phyloP scores from a whole-genome alignment of 2,113 vertebrate genomes.

The Megaleporinus macrocephalus region DNA sequence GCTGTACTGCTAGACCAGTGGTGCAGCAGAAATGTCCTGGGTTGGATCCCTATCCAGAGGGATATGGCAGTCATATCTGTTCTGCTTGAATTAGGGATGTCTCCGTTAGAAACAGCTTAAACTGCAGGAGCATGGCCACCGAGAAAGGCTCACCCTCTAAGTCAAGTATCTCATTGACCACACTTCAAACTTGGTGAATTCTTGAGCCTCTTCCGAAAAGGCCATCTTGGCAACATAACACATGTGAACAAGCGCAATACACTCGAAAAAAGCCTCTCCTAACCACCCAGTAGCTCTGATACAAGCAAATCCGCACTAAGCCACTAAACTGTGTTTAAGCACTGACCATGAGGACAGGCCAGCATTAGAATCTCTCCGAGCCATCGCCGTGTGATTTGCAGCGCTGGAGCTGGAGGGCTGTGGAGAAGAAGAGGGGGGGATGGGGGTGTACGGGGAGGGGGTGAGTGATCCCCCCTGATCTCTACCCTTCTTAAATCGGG shows the following conservation, averaged over 20 bases:
- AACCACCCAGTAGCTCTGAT: slow-evolving; percentile 70
- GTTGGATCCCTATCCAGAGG: slow-evolving; percentile 8
- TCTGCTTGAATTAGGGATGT: slow-evolving; percentile 42
- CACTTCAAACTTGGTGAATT: slow-evolving; percentile 51
- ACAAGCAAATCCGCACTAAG: slow-evolving; percentile 82
- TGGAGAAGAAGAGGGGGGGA: slow-evolving; percentile 6
- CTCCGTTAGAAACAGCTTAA: slow-evolving; percentile 41
- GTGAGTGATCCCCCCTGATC: slow-evolving; percentile 78
- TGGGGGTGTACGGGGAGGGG: slow-evolving; percentile 53
- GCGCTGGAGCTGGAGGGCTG: slow-evolving; percentile 32
- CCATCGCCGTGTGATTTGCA: slow-evolving; percentile 61
- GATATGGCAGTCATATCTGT: slow-evolving; percentile 35
- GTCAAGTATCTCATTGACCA: slow-evolving; percentile 48
- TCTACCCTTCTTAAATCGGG: slow-evolving; percentile 77
- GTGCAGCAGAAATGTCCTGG: slow-evolving; percentile 1
- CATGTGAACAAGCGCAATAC: slow-evolving; percentile 62
- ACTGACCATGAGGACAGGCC: slow-evolving; percentile 76
- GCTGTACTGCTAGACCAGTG: slow-evolving; percentile 1
- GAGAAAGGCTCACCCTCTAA: slow-evolving; percentile 39
- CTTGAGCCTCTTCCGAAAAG: slow-evolving; percentile 65
- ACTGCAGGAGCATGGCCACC: slow-evolving; percentile 30
- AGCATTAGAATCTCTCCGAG: slow-evolving; percentile 80
- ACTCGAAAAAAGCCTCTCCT: slow-evolving; percentile 50
- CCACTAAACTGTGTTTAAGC: slow-evolving; percentile 80
- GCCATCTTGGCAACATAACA: slow-evolving; percentile 73